Evolutionary conservation across 1,140 invertebrate species (phyloP), one percentile per base, ranked within the genome.

Genomic region (Papilio xuthus): DNA sequence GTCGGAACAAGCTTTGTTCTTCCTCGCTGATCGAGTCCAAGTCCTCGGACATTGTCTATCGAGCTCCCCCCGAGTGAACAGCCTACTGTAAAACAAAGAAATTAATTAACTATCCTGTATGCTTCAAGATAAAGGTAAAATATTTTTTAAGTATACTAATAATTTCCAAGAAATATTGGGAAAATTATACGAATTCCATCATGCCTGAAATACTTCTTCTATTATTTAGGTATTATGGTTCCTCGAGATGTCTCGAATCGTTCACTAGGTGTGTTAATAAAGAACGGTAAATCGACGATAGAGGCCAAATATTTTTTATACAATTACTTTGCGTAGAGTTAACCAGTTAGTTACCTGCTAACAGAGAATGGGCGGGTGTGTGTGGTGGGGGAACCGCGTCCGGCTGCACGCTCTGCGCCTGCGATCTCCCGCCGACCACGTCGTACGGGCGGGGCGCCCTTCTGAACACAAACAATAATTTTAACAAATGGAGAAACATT

Each of bases 1-100:
- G 98, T 96, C 97, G 97, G 97, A 99, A 99, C 96, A 97, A 96
- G 95, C 97, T 97, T 95, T 96, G 96, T 96, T 97, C 97, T 97
- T 98, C 97, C 96, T 97, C 97, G 96, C 97, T 97, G 96, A 97
- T 95, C 95, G 96, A 97, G 96, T 97, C 96, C 96, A 96, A 97
- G 96, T 96, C 96, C 95, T 97, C 97, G 96, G 97, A 97, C 97
- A 97, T 98, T 95, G 95, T 95, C 95, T 95, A 95, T 93, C 89
- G 92, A 94, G 94, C 93, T 94, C 94, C 92, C 93, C 89, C 92
- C 92, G 91, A 94, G 93, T 92, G 88, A 94, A 94, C 93, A 91
- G 92, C 93, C 94, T 94, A 91, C 88, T 94, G 85, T 50, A 82
- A 69, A 70, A 42, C 13, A 73, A 80, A 75, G 7, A 37, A 37